Evolutionary conservation across 2,113 vertebrate genomes (phyloP).

Genomic region (Solenodon paradoxus): DNA sequence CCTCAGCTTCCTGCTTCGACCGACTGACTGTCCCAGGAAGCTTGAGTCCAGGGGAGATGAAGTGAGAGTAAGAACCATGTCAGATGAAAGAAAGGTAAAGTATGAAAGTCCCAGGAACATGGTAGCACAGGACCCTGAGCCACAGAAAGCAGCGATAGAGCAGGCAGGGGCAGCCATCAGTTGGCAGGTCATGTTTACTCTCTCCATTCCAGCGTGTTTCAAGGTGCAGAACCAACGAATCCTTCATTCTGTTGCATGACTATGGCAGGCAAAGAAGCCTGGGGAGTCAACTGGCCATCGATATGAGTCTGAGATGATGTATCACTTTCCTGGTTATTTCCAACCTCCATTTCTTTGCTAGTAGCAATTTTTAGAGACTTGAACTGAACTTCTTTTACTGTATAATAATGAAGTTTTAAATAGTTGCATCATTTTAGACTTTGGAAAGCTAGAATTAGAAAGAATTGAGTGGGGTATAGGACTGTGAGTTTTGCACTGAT

Average conservation of each 20-base stretch:
- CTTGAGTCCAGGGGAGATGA: neutral
- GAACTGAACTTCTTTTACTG: neutral
- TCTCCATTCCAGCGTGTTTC: neutral
- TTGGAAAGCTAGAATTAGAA: neutral
- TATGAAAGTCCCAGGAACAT: neutral
- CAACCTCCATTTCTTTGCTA: neutral
- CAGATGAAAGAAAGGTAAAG: neutral
- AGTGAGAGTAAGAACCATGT: neutral
- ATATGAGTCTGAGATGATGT: neutral
- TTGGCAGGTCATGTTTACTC: neutral
- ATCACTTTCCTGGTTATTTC: neutral
- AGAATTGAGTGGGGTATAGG: neutral
- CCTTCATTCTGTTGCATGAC: neutral
- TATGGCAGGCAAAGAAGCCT: rapidly evolving
- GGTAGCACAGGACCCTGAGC: neutral
- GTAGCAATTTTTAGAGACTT: neutral
- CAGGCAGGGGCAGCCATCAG: neutral
- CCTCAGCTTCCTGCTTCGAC: neutral
- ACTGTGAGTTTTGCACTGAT: neutral
- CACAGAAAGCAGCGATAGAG: neutral
- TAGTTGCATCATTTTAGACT: neutral
- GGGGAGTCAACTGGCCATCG: neutral
- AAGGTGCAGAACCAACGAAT: neutral
- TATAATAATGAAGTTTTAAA: neutral
- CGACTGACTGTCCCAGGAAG: neutral